Conservation (phyloP, 2,797 vertebrate genomes). For the Myotis planiceps region DNA sequence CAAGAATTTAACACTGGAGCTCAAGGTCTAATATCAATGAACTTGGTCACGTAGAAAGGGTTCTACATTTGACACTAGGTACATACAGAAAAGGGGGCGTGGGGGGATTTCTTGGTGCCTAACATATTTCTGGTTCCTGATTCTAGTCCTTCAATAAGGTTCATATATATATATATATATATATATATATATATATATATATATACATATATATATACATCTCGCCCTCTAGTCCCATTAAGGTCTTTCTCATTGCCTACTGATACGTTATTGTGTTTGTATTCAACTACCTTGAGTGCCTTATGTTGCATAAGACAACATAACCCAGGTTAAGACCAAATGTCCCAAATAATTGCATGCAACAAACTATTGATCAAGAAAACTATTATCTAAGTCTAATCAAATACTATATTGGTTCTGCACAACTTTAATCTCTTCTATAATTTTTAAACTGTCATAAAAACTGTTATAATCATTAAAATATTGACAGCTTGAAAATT, state of each 20-base stretch:
- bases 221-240: neutral
- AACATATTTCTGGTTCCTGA: neutral
- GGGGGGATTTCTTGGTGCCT: neutral
- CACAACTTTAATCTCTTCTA: neutral
- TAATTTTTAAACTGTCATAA: neutral
- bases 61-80: neutral
- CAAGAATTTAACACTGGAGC: neutral
- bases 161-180: neutral
- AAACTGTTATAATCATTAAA: slow-evolving; percentile 22
- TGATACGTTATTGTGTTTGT: neutral
- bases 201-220: neutral
- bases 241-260: neutral
- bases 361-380: neutral
- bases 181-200: neutral
- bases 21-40: neutral
- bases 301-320: neutral
- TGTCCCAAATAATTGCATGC: neutral
- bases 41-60: neutral
- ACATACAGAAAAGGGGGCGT: neutral
- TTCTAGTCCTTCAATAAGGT: neutral
- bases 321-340: neutral
- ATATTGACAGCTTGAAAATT: slow-evolving; percentile 10
- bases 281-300: neutral
- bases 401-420: neutral
- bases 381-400: neutral